Conservation (phyloP, 2,797 vertebrate species). For the Harpagifer antarcticus region DNA sequence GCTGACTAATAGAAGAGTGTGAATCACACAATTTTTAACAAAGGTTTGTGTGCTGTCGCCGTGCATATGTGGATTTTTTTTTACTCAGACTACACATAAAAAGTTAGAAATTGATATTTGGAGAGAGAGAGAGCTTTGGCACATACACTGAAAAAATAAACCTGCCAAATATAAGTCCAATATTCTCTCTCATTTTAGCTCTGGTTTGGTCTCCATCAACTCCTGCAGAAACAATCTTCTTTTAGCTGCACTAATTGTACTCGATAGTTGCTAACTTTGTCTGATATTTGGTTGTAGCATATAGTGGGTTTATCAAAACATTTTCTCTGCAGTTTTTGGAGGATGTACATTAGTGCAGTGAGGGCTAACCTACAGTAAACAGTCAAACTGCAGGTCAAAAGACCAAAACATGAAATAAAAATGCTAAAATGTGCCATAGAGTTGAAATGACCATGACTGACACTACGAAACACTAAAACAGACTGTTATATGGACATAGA, state of each 20-base stretch:
- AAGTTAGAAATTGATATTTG: not conserved
- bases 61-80: conserved; percentile 9
- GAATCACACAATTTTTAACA: conserved; percentile 72
- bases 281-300: not conserved
- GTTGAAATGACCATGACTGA: not conserved
- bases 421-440: not conserved
- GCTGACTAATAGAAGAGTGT: conserved; percentile 72
- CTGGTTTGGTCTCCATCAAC: not conserved
- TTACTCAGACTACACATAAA: not conserved
- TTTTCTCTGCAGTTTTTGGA: too few species aligned
- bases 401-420: not conserved
- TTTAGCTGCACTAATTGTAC: not conserved
- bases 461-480: too few species aligned
- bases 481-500: too few species aligned
- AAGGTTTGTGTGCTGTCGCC: conserved; percentile 12
- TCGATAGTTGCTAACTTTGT: not conserved
- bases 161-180: not conserved
- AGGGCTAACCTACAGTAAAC: too few species aligned
- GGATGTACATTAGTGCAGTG: too few species aligned
- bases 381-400: too few species aligned
- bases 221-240: not conserved
- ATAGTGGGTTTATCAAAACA: too few species aligned
- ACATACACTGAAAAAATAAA: not conserved
- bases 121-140: not conserved
- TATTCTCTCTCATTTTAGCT: not conserved